Conservation (phyloP, 1,140 invertebrate species). For the Caenorhabditis tropicalis region DNA sequence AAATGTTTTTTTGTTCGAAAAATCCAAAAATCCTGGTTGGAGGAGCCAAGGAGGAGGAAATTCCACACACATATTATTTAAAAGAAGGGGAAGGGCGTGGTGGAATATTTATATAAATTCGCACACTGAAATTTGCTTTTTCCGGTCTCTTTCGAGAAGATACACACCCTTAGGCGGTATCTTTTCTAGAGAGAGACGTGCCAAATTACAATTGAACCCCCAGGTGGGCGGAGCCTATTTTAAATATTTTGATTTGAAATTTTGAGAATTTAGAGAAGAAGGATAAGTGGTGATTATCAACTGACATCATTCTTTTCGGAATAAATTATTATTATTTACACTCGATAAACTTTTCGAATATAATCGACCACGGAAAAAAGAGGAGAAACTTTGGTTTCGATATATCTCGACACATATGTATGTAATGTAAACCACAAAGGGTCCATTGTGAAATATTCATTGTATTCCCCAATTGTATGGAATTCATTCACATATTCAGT, state of each 20-base stretch:
- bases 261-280: background rate
- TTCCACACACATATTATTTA: background rate
- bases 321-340: too few relatives aligned
- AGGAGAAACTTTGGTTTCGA: background rate
- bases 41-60: background rate
- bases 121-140: conserved; percentile 1
- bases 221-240: background rate
- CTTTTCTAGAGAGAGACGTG: background rate
- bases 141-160: background rate
- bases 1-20: conserved; percentile 17
- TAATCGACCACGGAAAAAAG: background rate
- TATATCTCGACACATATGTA: background rate
- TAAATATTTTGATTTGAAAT: too few relatives aligned
- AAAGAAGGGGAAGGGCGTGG: too few relatives aligned
- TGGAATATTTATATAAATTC: background rate
- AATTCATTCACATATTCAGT: background rate
- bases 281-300: background rate
- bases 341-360: background rate
- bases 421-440: conserved; percentile 9
- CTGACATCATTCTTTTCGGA: too few relatives aligned
- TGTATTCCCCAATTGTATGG: background rate
- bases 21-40: background rate
- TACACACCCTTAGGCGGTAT: background rate
- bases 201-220: background rate
- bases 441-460: conserved; percentile 36